Evolutionary conservation across 2,888 invertebrate species (phyloP).

Genomic region (Drosophila kambysellisi): DNA sequence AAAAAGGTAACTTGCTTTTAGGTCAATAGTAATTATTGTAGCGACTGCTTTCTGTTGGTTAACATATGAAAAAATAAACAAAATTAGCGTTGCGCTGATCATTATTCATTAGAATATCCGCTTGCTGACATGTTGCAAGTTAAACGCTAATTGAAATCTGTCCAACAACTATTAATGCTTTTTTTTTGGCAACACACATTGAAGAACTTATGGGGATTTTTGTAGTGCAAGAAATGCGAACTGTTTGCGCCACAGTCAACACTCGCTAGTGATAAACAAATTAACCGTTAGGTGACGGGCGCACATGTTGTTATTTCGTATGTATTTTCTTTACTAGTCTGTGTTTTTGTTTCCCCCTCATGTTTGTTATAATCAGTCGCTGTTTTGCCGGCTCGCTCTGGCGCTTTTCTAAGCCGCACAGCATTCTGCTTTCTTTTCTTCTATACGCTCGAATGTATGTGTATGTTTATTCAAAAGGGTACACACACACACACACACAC

Average conservation of each 20-base stretch:
- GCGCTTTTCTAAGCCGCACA: conserved; percentile 53
- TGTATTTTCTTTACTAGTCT: neutral
- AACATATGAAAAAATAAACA: neutral
- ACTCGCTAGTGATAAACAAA: conserved; percentile 58
- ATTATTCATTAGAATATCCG: conserved; percentile 40
- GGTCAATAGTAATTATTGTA: conserved; percentile 8
- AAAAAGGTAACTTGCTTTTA: neutral
- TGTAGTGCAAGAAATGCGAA: neutral
- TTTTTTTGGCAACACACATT: conserved; percentile 4
- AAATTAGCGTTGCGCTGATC: conserved; percentile 24
- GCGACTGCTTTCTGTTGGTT: neutral
- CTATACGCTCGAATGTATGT: neutral
- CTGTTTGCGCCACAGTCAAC: conserved; percentile 32
- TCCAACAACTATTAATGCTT: conserved; percentile 10
- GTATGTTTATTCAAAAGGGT: neutral
- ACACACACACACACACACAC: neutral
- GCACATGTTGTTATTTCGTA: conserved; percentile 49
- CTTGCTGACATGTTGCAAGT: conserved; percentile 15
- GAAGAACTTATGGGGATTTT: neutral
- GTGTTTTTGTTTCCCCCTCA: conserved; percentile 15
- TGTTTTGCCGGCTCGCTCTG: conserved; percentile 48
- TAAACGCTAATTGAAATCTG: conserved; percentile 35
- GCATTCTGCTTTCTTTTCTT: conserved; percentile 42
- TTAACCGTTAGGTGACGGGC: conserved; percentile 54
- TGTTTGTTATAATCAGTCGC: conserved; percentile 34